phyloP scores from a whole-genome alignment of 2,797 vertebrate species.

The Gymnoscopelus braueri region DNA sequence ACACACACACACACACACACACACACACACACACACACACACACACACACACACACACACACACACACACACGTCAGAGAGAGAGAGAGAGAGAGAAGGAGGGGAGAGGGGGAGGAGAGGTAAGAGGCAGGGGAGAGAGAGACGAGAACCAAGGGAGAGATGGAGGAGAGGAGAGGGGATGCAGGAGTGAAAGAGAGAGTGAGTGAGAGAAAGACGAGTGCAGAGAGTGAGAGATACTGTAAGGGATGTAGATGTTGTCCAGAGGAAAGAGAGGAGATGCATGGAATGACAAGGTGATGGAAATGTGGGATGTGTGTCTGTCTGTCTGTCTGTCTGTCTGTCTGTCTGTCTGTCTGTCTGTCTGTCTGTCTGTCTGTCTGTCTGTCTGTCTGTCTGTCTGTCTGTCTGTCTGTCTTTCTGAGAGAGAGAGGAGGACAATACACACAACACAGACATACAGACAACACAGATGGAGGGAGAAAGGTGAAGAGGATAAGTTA shows the following conservation, averaged over 20 bases:
- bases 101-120: slow-evolving; percentile 29
- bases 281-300: slow-evolving; percentile 1
- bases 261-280: background rate
- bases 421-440: too few relatives aligned
- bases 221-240: slow-evolving; percentile 14
- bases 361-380: too few relatives aligned
- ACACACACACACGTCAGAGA: slow-evolving; percentile 33
- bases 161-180: too few relatives aligned
- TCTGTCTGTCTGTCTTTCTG: too few relatives aligned
- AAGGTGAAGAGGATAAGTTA: too few relatives aligned
- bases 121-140: background rate
- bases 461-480: too few relatives aligned
- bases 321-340: background rate
- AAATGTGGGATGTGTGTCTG: background rate
- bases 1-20: slow-evolving; percentile 51
- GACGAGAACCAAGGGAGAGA: slow-evolving; percentile 1
- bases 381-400: too few relatives aligned
- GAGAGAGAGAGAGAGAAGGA: slow-evolving; percentile 24
- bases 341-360: background rate
- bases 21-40: background rate
- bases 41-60: slow-evolving; percentile 39
- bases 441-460: too few relatives aligned
- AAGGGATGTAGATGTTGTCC: background rate
- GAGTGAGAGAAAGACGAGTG: slow-evolving; percentile 5
- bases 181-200: background rate